These are phyloP conservation scores for Desmophyllum pertusum DNA, from an alignment of 92 coral and sea anemone genomes.

Conservation along the genomic window DNA sequence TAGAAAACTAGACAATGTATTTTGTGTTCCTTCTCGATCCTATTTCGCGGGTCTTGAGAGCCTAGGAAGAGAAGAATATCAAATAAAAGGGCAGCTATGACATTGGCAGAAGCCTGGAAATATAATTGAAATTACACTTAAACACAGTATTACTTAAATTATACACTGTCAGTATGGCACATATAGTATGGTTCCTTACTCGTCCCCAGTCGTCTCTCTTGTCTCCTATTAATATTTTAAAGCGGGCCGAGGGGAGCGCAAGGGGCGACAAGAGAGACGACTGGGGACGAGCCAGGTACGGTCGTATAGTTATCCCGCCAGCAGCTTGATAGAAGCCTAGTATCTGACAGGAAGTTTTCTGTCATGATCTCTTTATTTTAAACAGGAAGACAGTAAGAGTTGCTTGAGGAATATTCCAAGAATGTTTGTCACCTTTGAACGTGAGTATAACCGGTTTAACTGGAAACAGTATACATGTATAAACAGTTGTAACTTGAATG, in stretches of 20 bases:
- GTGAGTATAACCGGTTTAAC: conserved; percentile 58
- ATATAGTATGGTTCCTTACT: too few relatives aligned
- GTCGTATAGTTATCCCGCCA: too few relatives aligned
- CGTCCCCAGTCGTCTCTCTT: too few relatives aligned
- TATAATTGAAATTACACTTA: too few relatives aligned
- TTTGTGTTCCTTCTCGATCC: neutral
- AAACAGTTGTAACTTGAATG: neutral
- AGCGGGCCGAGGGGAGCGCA: too few relatives aligned
- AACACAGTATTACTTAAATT: too few relatives aligned
- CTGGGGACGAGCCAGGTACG: too few relatives aligned
- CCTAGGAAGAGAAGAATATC: neutral
- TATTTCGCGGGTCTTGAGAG: neutral
- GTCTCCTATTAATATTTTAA: too few relatives aligned
- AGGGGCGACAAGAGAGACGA: too few relatives aligned
- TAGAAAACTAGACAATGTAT: neutral
- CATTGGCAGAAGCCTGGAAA: too few relatives aligned
- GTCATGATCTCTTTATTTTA: neutral
- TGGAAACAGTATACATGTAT: neutral
- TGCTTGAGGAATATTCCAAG: conserved; percentile 81
- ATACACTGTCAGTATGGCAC: too few relatives aligned
- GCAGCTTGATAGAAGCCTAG: too few relatives aligned
- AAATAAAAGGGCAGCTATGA: neutral
- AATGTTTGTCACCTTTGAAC: conserved; percentile 90
- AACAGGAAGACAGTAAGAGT: conserved; percentile 61
- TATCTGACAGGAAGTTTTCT: neutral